Evolutionary conservation across 2,113 vertebrate species (phyloP), one percentile per base, ranked within the genome.

Genomic region (Taxidea taxus): DNA sequence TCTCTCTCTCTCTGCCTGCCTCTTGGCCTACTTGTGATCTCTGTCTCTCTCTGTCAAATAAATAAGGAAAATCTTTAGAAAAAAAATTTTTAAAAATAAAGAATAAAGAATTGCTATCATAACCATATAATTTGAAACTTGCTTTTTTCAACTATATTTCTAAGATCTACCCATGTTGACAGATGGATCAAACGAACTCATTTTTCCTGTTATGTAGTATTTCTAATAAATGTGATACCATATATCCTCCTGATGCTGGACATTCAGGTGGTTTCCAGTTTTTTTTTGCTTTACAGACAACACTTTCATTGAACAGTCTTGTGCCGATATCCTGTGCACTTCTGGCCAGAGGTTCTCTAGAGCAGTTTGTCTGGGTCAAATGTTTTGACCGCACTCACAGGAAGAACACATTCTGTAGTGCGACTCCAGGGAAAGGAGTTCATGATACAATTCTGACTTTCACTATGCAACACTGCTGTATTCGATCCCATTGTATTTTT

Each of bases 381-480:
- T 47, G 34, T 74, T 95, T 95, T 80, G 54, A 74, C 87, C 7
- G 6, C n/a, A 83, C 58, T 14, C 18, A 54, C 31, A 51, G 27
- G 75, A 56, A 95, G 60, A 96, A 66, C 47, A 42, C 29, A 80
- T 94, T 95, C 92, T 95, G 87, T 13, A 44, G 68, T 80, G 15
- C 64, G 44, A 94, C 51, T 77, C 42, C 47, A 84, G 72, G 4
- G 47, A 66, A 64, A 70, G 39, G 14, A 2, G 60, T 82, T 82
- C 49, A 4, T 12, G 44, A 86, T 66, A 89, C 42, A 81, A 0
- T 74, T 94, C 92, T 94, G 82, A 94, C 93, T 95, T 96, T 58
- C 18, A 8, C 91, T 80, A 6, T 16, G 51, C 18, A 51, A 56
- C 58, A 13, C 39, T 64, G 34, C 74, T 25, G 12, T 42, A 39